Evolutionary conservation across 2,888 invertebrate species (phyloP), one percentile per base, ranked within the genome.

Genomic region (Acleris emargana): DNA sequence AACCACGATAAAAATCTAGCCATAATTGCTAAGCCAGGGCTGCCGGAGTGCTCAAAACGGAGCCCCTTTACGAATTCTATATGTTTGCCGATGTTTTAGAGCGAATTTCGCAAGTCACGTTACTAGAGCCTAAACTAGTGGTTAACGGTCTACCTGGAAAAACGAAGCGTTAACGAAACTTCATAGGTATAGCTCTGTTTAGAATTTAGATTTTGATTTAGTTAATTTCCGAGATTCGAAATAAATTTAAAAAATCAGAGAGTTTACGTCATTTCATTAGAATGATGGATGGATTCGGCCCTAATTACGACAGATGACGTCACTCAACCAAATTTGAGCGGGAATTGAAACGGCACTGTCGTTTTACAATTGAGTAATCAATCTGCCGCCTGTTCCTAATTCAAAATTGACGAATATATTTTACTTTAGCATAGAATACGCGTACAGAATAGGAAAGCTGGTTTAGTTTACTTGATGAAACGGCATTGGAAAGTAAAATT

Each of bases 231-330:
- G 3, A 32, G 32, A 32, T 3, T 9, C 47, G 4, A 50, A 49
- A 32, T 45, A 55, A 64, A 50, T 59, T 43, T 55, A 45, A 55
- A 58, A 59, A 64, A 50, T 50, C 43, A 54, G 6, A 50, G 45
- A 76, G 76, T 75, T 76, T 73, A 77, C 74, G 74, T 81, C 79
- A 82, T 83, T 83, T 81, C 80, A 82, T 83, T 83, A 81, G 77
- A 75, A 82, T 84, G 85, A 87, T 85, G 82, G 81, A 87, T 85
- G 80, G 77, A 73, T 73, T 79, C 75, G 74, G 74, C 76, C 76
- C 77, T 84, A 85, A 87, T 86, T 87, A 82, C 81, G 79, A 79
- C 80, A 80, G 82, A 75, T 77, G 79, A 76, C 81, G 80, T 83
- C 79, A 81, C 76, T 79, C 79, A 77, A 73, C 73, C 71, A 76